Evolutionary conservation across 2,888 invertebrate genomes (phyloP), one percentile per base, ranked within the genome.

Genomic region (Athetis lepigone): DNA sequence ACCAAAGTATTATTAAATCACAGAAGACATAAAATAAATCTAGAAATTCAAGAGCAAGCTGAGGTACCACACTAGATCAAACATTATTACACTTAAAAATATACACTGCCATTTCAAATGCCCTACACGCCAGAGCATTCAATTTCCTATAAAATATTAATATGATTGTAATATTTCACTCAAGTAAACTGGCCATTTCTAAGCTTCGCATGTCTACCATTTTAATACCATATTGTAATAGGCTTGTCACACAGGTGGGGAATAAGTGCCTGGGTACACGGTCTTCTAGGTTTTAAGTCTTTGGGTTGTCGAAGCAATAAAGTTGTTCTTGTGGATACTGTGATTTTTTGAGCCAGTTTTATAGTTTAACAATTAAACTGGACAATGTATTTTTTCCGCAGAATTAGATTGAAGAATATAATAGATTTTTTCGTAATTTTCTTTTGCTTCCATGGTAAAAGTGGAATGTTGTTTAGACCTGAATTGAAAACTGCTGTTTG

Each of bases 101-200:
- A 50, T 43, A 54, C 37, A 19, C 8, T 36, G 23, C 40, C 23
- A 23, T 57, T 47, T 52, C 23, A 9, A 66, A 43, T 45, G 49
- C 39, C 19, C 40, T 59, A 47, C 47, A 57, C 27, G n/a, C 21
- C 16, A 59, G 40, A 56, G 21, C 36, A 62, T 69, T 74, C 39
- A 69, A 69, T 75, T 75, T 54, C 45, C 52, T 19, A 75, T 71
- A 71, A 75, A 75, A 69, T 75, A 56, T 46, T 69, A 50, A 75
- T 69, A 69, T 56, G 56, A 54, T 75, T 71, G 57, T 49, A 70
- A 54, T 70, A 71, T 54, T 75, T 75, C 56, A 60, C 33, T 70
- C 49, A 54, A 57, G 9, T 54, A 69, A 57, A 61, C 70, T 55
- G 55, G 37, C 63, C 45, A 54, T 70, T 71, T 62, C 75, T 54